Evolutionary conservation across 2,888 invertebrate genomes (phyloP), one percentile per base, ranked within the genome.

Genomic region (Plagodis dolabraria): DNA sequence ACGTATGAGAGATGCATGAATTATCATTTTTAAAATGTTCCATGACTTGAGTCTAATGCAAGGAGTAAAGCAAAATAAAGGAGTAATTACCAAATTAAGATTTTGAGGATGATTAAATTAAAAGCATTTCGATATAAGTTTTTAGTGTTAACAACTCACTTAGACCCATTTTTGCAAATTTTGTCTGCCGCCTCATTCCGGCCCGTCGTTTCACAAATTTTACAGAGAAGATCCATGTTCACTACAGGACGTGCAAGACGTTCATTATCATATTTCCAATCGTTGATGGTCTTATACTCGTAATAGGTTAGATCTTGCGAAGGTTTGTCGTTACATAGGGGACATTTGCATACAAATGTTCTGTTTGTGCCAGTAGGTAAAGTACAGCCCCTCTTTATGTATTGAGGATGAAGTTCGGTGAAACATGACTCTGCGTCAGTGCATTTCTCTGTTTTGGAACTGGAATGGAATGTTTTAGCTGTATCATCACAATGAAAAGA

Each of bases 271-370:
- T 77, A 86, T 65, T 79, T 73, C 89, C 89, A 89, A 72, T 89
- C 86, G 51, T 65, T 69, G 51, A 83, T 49, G 51, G 67, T 74
- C 48, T 67, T 72, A 69, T 88, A 89, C 45, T 80, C 75, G 65
- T 83, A 88, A 72, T 79, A 79, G 53, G 69, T 64, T 54, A 63
- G 52, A 48, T 85, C 80, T 50, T 71, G 65, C 12, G 78, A 75
- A 58, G 85, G 80, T 72, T 87, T 88, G 69, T 87, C 83, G 70
- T 89, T 89, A 68, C 89, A 89, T 40, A 89, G 67, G 43, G 82
- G 85, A 67, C 89, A 90, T 76, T 86, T 89, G 72, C 89, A 90
- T 69, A 79, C 70, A 72, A 87, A 87, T 60, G 85, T 87, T 66
- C 77, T 79, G 60, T 85, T 87, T 58, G 83, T 45, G 63, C 71